Base-by-base conservation (phyloP, 2,797 vertebrate genomes). In the Australoheros facetus region DNA sequence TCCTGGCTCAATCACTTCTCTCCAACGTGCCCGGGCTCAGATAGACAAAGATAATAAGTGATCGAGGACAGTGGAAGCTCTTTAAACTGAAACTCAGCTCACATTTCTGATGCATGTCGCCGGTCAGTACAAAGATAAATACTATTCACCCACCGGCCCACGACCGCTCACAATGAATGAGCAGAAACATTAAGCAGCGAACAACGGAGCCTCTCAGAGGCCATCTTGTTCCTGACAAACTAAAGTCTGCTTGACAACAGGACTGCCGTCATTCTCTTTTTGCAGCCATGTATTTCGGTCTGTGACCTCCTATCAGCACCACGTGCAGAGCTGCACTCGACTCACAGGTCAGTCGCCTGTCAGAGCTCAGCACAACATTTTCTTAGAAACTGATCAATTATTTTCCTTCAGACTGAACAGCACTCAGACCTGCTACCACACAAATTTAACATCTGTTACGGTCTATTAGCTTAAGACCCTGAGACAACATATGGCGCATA, bases 401-500 rank as follows among this genome's bases (percentile, higher is more conserved):
- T 56, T 34, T 51, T 54, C 19, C 59, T 59, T 28, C 8, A 9
- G 16, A 56, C 37, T 34, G 53, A 78, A 70, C 53, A 39, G 56
- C 3, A 11, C 69, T 32, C n/a, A 13, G 51, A 75, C 34, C 71
- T 26, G 53, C 66, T 74, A 66, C 60, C 64, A 81, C 13, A 48
- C 71, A 86, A 90, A 90, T 89, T 77, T 42, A 84, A 83, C 66
- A 58, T 48, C 76, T 39, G 85, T 84, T 78, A 34, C 57, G 42
- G 39, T 82, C 79, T 54, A 87, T 90, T 91, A 88, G 88, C 77
- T 42, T 73, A 34, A 76, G 76, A 79, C 80, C 83, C 56, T 58
- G 75, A 90, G 88, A 88, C 88, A 86, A 89, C 94, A 95, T 94
- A 94, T 95, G 94, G 92, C 73, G 64, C 78, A 79, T 75, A 78